Percentiles rank a stretch among this genome's conserved stretches.
Evolutionary conservation across 2,888 invertebrate species (phyloP).

Genomic region (Bimastos eiseni): DNA sequence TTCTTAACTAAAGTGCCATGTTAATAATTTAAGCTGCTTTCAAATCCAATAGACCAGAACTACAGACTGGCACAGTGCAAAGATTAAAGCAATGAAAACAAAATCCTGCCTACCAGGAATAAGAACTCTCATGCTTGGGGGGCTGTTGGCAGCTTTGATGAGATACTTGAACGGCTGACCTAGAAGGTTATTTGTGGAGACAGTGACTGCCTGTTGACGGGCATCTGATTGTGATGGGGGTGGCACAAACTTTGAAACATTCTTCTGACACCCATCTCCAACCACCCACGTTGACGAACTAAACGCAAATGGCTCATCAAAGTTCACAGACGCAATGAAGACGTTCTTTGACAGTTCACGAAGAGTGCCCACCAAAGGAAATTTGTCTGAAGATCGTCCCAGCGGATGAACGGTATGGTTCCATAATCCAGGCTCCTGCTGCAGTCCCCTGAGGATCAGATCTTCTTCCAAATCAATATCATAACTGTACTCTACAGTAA

Average conservation of each 20-base stretch:
- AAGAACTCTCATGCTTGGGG: constrained; percentile 51
- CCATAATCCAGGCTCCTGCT: constrained; percentile 37
- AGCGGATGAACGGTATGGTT: constrained; percentile 35
- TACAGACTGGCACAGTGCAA: neutral
- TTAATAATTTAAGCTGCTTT: neutral
- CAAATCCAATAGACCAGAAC: neutral
- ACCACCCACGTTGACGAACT: constrained; percentile 39
- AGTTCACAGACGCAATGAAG: constrained; percentile 44
- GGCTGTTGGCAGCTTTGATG: constrained; percentile 45
- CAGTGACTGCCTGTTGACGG: constrained; percentile 27
- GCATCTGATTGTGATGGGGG: constrained; percentile 34
- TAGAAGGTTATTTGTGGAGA: constrained; percentile 9
- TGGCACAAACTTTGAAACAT: constrained; percentile 35
- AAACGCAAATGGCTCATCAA: constrained; percentile 50
- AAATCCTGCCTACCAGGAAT: constrained; percentile 48
- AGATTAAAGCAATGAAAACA: neutral
- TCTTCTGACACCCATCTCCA: constrained; percentile 40
- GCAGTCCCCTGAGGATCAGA: constrained; percentile 50
- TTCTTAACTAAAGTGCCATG: neutral
- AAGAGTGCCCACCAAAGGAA: neutral
- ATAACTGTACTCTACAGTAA: constrained; percentile 44
- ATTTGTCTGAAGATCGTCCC: neutral
- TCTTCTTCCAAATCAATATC: constrained; percentile 48
- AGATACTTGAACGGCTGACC: constrained; percentile 47
- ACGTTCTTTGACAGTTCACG: constrained; percentile 35